Evolutionary conservation across 1,140 invertebrate species (phyloP), one percentile per base, ranked within the genome.

Genomic region (Meloidogyne chitwoodi): DNA sequence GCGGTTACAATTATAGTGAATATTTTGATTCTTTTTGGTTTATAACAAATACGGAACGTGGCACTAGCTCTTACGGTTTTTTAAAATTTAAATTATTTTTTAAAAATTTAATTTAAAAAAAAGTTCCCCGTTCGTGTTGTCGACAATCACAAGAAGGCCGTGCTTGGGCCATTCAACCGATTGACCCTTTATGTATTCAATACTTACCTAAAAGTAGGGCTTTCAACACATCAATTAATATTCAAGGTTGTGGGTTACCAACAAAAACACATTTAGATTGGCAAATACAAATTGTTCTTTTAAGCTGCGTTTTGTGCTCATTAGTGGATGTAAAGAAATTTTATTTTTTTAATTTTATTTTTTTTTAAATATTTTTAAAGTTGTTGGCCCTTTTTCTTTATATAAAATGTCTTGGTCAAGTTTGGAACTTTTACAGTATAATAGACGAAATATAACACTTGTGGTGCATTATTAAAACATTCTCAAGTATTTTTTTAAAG

Each of bases 21-120:
- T 86, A 86, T 76, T 68, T 79, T 19, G 79, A 80, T 27, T 81
- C 84, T 11, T 87, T 83, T 68, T 86, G 84, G 84, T 86, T 87
- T 48, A 66, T 85, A 16, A 87, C 86, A n/a, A 86, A 86, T 68
- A 81, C 68, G 2, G 73, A 83, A 31, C 22, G 86, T n/a, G 84
- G 84, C 19, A 87, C 86, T 22, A 64, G 79, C 38, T 80, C 81
- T 10, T 87, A 82, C 56, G 70, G 70, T 73, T 29, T 68, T 14
- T 12, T 16, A 67, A n/a, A n/a, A 24, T 66, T 66, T n/a, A 22
- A 67, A 67, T 2, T 22, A 24, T 14, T 3, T 16, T 68, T 68
- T 68, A 24, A 22, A 62, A n/a, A 19, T 41, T 31, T 62, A 24
- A 26, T 24, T 16, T 19, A 14, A 22, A 31, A 31, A 16, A 29